Evolutionary conservation across 1,140 invertebrate species (phyloP).

Genomic region (Potamilus streckersoni): DNA sequence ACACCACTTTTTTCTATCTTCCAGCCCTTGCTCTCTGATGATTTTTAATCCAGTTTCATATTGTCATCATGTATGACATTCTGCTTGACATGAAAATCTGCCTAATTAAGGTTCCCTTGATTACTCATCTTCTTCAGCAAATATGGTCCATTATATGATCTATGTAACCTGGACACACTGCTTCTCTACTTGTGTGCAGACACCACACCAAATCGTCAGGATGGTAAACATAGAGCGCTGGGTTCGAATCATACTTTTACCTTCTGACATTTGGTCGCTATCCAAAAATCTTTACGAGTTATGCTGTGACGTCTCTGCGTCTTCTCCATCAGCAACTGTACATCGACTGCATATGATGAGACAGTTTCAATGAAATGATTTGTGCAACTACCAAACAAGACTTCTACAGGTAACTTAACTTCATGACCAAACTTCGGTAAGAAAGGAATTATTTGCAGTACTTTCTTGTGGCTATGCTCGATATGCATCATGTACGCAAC

Average conservation of each 20-base stretch:
- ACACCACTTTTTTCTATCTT: too few species aligned
- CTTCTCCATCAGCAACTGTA: too few species aligned
- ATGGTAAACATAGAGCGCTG: neutral
- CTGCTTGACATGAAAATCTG: too few species aligned
- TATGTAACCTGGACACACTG: too few species aligned
- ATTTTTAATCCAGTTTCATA: too few species aligned
- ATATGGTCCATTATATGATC: too few species aligned
- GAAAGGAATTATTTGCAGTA: constrained; percentile 7
- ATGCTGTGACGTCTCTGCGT: neutral
- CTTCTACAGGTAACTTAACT: constrained; percentile 9
- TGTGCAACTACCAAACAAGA: neutral
- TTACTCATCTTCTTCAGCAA: too few species aligned
- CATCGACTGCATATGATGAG: too few species aligned
- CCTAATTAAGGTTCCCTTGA: too few species aligned
- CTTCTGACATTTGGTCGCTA: neutral
- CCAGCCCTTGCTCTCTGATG: too few species aligned
- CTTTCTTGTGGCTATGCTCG: constrained; percentile 14
- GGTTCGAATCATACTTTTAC: neutral
- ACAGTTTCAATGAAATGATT: neutral
- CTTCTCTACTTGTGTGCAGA: neutral
- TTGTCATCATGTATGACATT: too few species aligned
- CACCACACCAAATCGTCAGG: neutral
- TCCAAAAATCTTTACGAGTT: neutral
- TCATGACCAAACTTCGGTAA: constrained; percentile 7
- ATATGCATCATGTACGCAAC: constrained; percentile 16